Evolutionary conservation across 2,113 vertebrate species (phyloP).

Genomic region (Triplophysa dalaica): DNA sequence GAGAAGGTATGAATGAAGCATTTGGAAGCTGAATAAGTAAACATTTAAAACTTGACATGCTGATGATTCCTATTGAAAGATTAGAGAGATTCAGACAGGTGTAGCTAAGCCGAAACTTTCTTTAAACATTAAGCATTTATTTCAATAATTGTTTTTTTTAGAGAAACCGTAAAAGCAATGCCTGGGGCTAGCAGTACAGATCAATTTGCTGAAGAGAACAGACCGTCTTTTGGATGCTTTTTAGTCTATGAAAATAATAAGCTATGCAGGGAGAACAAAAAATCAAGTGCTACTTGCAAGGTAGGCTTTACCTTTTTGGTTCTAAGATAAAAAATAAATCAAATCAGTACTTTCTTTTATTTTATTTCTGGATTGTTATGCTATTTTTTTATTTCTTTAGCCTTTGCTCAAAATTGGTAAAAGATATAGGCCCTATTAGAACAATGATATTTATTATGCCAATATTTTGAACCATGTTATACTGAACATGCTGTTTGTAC

Average conservation of each 20-base stretch:
- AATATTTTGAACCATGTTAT: slow-evolving; percentile 23
- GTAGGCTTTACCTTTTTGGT: neutral
- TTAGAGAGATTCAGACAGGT: slow-evolving; percentile 62
- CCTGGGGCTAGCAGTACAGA: slow-evolving; percentile 31
- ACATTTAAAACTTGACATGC: slow-evolving; percentile 35
- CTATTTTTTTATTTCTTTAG: neutral
- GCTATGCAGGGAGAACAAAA: neutral
- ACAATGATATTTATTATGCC: neutral
- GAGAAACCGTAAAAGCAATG: slow-evolving; percentile 60
- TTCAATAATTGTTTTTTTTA: slow-evolving; percentile 70
- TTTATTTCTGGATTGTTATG: neutral
- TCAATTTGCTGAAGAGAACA: slow-evolving; percentile 11
- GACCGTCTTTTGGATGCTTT: neutral
- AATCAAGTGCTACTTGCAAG: neutral
- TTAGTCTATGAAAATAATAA: neutral
- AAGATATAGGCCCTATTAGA: neutral
- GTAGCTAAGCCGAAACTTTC: slow-evolving; percentile 69
- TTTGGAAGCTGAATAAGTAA: slow-evolving; percentile 54
- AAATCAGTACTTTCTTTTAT: slow-evolving; percentile 8
- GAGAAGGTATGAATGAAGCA: slow-evolving; percentile 48
- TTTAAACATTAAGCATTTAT: slow-evolving; percentile 71
- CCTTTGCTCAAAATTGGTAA: neutral
- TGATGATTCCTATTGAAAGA: slow-evolving; percentile 65
- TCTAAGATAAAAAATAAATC: neutral
- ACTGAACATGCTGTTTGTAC: too few species aligned